These are phyloP conservation scores for Heliconius ismenius DNA, from an alignment of 2,888 invertebrate genomes.

Conservation along the genomic window DNA sequence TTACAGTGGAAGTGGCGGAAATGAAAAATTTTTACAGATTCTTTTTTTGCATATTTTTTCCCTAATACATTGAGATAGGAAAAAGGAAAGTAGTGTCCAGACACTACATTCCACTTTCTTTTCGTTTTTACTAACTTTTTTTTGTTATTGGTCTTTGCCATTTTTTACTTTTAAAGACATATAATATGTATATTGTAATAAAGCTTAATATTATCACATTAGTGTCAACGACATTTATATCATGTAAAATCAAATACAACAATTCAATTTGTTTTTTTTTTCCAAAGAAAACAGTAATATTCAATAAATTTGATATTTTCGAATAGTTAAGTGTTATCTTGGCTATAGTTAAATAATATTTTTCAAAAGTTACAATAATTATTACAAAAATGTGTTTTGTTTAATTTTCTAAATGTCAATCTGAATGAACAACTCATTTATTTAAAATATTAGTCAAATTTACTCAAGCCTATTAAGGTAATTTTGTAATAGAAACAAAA, in stretches of 20 bases:
- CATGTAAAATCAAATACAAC: neutral
- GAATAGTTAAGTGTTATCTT: no score
- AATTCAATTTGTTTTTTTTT: neutral
- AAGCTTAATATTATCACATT: slow-evolving; percentile 45
- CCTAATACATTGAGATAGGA: no score
- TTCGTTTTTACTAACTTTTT: neutral
- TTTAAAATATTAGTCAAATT: slow-evolving; percentile 30
- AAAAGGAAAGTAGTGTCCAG: no score
- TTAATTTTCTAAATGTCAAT: no score
- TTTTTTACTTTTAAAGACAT: slow-evolving; percentile 24
- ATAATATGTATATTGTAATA: slow-evolving; percentile 31
- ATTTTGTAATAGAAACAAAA: neutral
- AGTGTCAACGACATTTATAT: slow-evolving; percentile 35
- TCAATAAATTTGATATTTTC: neutral
- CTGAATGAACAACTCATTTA: slow-evolving; percentile 1
- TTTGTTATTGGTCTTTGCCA: slow-evolving; percentile 27
- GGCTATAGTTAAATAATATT: no score
- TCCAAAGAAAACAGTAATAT: neutral
- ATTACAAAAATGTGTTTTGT: no score
- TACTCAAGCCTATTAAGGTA: neutral
- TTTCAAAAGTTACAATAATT: no score
- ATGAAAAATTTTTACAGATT: no score
- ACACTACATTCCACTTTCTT: no score
- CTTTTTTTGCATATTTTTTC: no score
- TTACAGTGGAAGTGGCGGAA: neutral